Evolutionary conservation across 2,113 vertebrate species (phyloP).

Genomic region (Lycaon pictus): DNA sequence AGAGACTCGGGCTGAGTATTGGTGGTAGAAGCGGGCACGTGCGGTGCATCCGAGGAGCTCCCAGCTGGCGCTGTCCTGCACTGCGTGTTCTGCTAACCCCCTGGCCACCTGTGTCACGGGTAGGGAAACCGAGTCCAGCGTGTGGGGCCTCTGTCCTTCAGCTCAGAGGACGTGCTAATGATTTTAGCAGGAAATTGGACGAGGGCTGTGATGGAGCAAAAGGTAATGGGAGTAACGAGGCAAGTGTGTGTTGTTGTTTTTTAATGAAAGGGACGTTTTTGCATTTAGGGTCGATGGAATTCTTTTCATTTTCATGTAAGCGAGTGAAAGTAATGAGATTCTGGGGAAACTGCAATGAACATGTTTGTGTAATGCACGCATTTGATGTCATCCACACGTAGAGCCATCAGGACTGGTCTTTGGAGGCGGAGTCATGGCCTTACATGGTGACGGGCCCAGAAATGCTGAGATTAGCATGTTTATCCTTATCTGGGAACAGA

Average conservation of each 20-base stretch:
- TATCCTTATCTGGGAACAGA: background rate
- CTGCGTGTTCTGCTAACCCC: accelerated
- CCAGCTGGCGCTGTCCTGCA: accelerated
- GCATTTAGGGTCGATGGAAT: background rate
- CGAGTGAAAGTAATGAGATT: background rate
- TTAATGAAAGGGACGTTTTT: background rate
- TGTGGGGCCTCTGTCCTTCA: background rate
- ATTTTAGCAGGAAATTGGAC: background rate
- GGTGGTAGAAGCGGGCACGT: accelerated
- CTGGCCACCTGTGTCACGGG: background rate
- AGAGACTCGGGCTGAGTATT: background rate
- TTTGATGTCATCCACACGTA: background rate
- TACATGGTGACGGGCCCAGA: background rate
- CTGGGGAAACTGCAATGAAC: background rate
- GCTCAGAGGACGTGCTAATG: background rate
- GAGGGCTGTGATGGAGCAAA: background rate
- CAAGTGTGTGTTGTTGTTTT: background rate
- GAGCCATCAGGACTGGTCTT: background rate
- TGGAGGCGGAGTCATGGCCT: background rate
- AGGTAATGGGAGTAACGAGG: background rate
- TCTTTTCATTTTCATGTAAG: background rate
- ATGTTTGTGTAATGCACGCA: background rate
- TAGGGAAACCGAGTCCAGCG: background rate
- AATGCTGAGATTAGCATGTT: accelerated
- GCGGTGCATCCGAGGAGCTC: accelerated